Percentiles rank a stretch among this genome's conserved stretches.
phyloP scores from a whole-genome alignment of 2,888 invertebrate genomes.

The Toxonevra muliebris region DNA sequence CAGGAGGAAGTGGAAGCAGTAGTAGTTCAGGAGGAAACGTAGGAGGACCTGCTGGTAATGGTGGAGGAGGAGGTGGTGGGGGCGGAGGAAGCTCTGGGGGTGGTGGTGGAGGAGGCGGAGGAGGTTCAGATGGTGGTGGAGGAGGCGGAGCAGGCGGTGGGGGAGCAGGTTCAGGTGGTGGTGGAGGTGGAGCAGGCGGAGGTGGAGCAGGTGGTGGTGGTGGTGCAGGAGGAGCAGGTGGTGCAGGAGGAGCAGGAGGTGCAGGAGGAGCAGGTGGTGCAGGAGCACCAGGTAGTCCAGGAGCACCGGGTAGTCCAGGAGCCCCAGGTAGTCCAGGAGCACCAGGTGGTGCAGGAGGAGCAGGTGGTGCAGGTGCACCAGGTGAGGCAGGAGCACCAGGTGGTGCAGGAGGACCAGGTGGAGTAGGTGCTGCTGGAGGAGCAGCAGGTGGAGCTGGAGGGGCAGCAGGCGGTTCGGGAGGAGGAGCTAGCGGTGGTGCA shows the following conservation, averaged over 20 bases:
- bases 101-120: background rate
- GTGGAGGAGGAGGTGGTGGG: background rate
- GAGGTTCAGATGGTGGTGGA: background rate
- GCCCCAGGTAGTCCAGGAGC: conserved; percentile 32
- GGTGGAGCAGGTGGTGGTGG: conserved; percentile 32
- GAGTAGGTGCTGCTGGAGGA: conserved; percentile 31
- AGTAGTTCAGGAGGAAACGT: background rate
- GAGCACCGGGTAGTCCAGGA: conserved; percentile 33
- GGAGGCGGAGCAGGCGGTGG: conserved; percentile 3
- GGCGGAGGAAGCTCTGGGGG: background rate
- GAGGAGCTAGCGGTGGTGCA: conserved; percentile 48
- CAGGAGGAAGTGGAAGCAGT: conserved; percentile 16
- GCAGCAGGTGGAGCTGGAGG: conserved; percentile 24
- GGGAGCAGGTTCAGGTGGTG: conserved; percentile 13
- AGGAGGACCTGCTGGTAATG: no score
- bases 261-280: conserved; percentile 24
- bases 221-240: conserved; percentile 47
- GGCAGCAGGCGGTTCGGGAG: conserved; percentile 37
- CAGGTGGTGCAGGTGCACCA: conserved; percentile 15
- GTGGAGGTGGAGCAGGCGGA: background rate
- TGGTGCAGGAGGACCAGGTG: conserved; percentile 30
- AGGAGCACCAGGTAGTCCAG: conserved; percentile 29
- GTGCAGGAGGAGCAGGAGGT: conserved; percentile 27
- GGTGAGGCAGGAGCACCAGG: conserved; percentile 27
- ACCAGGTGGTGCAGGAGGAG: conserved; percentile 32